Evolutionary conservation across 2,797 vertebrate species (phyloP).

Genomic region (Vipera latastei): DNA sequence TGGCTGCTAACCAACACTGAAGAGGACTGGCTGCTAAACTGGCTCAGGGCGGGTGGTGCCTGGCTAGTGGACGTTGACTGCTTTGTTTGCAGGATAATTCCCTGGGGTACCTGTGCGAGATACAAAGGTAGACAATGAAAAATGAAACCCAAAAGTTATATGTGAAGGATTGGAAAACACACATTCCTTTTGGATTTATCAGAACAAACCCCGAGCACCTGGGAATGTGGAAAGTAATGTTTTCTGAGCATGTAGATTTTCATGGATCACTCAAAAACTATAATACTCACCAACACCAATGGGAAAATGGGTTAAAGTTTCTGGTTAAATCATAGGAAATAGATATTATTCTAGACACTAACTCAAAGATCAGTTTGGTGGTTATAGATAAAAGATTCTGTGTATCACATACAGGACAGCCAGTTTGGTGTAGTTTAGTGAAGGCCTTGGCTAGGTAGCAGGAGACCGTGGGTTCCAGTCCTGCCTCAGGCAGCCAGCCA

Average conservation of each 20-base stretch:
- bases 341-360: background rate
- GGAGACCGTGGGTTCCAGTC: background rate
- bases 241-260: background rate
- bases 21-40: constrained; percentile 60
- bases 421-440: background rate
- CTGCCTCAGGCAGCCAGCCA: background rate
- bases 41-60: constrained; percentile 32
- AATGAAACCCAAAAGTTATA: background rate
- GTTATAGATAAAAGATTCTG: background rate
- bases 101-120: constrained; percentile 80
- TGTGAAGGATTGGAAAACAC: background rate
- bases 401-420: background rate
- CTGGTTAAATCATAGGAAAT: background rate
- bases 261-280: background rate
- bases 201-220: background rate
- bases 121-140: background rate
- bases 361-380: background rate
- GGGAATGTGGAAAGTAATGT: background rate
- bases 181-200: background rate
- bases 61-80: constrained; percentile 66
- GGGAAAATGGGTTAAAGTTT: background rate
- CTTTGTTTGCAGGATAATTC: constrained; percentile 83
- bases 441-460: background rate
- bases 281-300: background rate
- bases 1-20: constrained; percentile 79